Evolutionary conservation across 2,888 invertebrate genomes (phyloP).

Genomic region (Eurois occulta): DNA sequence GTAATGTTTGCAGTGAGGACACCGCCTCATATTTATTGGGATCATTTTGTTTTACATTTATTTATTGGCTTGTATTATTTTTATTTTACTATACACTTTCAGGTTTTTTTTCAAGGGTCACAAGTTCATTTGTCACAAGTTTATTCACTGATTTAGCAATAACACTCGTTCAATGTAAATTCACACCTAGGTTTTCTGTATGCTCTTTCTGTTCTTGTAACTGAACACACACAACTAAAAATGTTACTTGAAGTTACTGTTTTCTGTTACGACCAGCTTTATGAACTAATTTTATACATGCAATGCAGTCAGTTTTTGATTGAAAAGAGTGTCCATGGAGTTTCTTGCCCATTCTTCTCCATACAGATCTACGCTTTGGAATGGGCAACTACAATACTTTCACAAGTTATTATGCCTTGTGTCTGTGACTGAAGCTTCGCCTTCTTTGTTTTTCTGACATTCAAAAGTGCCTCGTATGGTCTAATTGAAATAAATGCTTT

Average conservation of each 20-base stretch:
- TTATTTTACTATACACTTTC: background rate
- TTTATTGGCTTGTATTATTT: conserved; percentile 26
- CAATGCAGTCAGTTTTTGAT: too few species aligned
- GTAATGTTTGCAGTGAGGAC: conserved; percentile 51
- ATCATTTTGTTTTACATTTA: conserved; percentile 52
- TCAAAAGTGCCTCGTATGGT: too few species aligned
- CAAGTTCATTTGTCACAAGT: background rate
- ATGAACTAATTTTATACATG: too few species aligned
- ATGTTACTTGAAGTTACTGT: background rate
- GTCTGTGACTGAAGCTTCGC: too few species aligned
- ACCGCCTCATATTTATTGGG: conserved; percentile 48
- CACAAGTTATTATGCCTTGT: too few species aligned
- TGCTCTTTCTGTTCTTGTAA: background rate
- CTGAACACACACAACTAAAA: background rate
- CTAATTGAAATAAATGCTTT: too few species aligned
- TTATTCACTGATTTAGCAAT: background rate
- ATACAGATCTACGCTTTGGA: too few species aligned
- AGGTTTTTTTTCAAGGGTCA: background rate
- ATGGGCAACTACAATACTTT: too few species aligned
- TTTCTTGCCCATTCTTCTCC: too few species aligned
- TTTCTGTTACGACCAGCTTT: background rate
- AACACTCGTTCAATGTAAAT: background rate
- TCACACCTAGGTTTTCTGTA: background rate
- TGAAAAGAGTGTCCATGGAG: too few species aligned
- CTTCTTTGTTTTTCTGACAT: too few species aligned